Percentiles rank a stretch among this genome's conserved stretches.
Conservation (phyloP, 2,113 vertebrate genomes). For the Phasianus colchicus region DNA sequence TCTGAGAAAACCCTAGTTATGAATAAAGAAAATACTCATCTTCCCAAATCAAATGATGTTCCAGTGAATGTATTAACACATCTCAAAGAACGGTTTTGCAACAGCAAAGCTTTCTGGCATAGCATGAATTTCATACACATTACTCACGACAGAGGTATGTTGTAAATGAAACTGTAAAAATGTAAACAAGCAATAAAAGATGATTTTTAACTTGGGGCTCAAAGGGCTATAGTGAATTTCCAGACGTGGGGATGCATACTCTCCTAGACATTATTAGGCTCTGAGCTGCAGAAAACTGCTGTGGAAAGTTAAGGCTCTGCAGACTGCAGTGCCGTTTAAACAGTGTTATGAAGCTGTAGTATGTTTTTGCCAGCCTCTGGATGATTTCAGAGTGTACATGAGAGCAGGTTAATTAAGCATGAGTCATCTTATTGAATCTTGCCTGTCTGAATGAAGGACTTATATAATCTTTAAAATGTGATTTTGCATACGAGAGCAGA, state of each 20-base stretch:
- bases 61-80: neutral
- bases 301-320: neutral
- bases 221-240: conserved; percentile 14
- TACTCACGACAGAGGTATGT: neutral
- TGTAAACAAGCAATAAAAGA: neutral
- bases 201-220: neutral
- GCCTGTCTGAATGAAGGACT: conserved; percentile 16
- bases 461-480: conserved; percentile 27
- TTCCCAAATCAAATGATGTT: neutral
- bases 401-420: conserved; percentile 35
- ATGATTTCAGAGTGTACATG: neutral
- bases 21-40: neutral
- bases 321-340: conserved; percentile 26
- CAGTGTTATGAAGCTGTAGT: neutral
- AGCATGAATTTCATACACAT: neutral
- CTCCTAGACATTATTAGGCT: neutral
- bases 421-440: conserved; percentile 35
- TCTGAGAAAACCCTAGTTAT: neutral
- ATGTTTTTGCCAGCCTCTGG: conserved; percentile 34
- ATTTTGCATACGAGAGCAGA: neutral
- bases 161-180: neutral
- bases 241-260: neutral
- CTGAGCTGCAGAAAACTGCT: neutral
- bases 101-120: neutral
- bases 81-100: neutral